Evolutionary conservation across 1,140 invertebrate species (phyloP), one percentile per base, ranked within the genome.

Genomic region (Drosophila kanapiae): DNA sequence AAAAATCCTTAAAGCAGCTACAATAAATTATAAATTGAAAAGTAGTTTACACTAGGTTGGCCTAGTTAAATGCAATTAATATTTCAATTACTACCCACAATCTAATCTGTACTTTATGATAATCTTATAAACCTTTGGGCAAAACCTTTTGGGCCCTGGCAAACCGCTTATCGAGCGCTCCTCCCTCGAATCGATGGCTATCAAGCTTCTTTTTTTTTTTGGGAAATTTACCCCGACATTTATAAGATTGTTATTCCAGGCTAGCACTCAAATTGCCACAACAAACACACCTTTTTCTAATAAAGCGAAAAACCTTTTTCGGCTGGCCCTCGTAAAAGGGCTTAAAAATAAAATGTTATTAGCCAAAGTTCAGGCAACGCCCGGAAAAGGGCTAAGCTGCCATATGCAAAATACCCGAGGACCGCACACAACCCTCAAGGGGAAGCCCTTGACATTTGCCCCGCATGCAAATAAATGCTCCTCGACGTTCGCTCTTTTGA

Each of bases 261-360:
- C 29, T 42, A 35, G 6, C 56, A 33, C 33, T 31, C 27, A 57
- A 43, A 35, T 37, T 29, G 13, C 54, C 33, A 27, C 53, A 11
- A 14, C 31, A 53, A 63, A 69, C 82, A 65, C 82, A 74, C 78
- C 82, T 60, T 63, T 59, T 59, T 53, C 60, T 69, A 78, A 64
- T 63, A 79, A 79, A 71, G 23, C 45, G 6, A 61, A 76, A 61
- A 61, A 37, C 40, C 23, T 58, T 77, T 60, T 23, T 38, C n/a
- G 33, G 9, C 23, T 2, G 7, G 23, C 16, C 11, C 35, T 68
- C 33, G 33, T 37, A 54, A 75, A 75, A 71, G 42, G 42, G 70
- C 61, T 77, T 80, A 63, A 77, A 80, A 77, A 72, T 88, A 74
- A 80, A 86, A 83, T 62, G 80, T 83, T 86, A 87, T 86, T 87